Evolutionary conservation across 2,888 invertebrate species (phyloP), one percentile per base, ranked within the genome.

Genomic region (Geophilus truncorum): DNA sequence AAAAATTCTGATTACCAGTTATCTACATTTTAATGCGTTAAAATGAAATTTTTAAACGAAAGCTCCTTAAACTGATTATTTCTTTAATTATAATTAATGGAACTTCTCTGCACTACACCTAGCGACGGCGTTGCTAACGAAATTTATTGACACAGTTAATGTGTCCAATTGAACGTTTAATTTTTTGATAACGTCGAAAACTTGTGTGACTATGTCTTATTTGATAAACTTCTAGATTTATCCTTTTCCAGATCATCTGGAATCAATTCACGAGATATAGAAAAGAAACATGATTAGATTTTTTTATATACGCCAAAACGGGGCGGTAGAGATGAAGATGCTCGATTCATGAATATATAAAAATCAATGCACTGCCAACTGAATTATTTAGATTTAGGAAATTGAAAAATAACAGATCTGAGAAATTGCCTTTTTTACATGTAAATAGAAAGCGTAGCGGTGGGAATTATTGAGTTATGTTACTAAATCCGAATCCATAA

Each of bases 381-480:
- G 70, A 70, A 70, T 70, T 70, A 70, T 70, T 70, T 70, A 70
- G 70, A 70, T 70, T 70, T 70, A 28, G 28, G 28, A 70, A 28
- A 70, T 70, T 70, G 70, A 70, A 70, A 70, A 70, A 70, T 70
- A 70, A 70, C 70, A 70, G 23, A 62, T 70, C 70, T 70, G 57
- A 18, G 3, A 70, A 70, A 70, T 70, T 28, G 70, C 28, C 70
- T 70, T 28, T n/a, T 23, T 70, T 70, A 28, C 70, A 70, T 70
- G 15, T 23, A 70, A 70, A 70, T 70, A 9, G 70, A 28, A 62
- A 25, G 25, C 28, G n/a, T 23, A 28, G 15, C 3, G 25, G 28
- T 25, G 70, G 28, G 70, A 28, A 70, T 62, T 70, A 70, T 70
- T 28, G 28, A 12, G 28, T 28, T 25, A 25, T 70, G 9, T 28